These are phyloP conservation scores for Oncorhynchus keta DNA, from an alignment of 2,113 vertebrate genomes.

Conservation along the genomic window DNA sequence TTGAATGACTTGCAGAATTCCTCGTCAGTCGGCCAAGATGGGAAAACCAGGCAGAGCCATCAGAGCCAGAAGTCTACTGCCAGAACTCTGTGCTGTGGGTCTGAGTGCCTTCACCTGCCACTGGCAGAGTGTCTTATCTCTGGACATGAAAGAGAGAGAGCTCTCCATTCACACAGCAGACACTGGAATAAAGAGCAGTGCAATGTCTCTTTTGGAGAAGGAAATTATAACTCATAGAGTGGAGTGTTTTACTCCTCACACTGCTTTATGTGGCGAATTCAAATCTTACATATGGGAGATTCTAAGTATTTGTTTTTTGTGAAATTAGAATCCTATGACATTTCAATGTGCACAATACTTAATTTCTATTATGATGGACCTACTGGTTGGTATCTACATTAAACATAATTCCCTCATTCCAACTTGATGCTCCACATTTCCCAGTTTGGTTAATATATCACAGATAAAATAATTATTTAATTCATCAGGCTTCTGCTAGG, in stretches of 20 bases:
- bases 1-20: slow-evolving; percentile 58
- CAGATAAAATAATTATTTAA: slow-evolving; percentile 46
- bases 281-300: background rate
- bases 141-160: slow-evolving; percentile 42
- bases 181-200: slow-evolving; percentile 21
- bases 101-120: slow-evolving; percentile 48
- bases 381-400: slow-evolving; percentile 18
- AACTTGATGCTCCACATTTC: slow-evolving; percentile 20
- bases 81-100: slow-evolving; percentile 19
- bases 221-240: background rate
- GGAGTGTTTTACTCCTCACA: slow-evolving; percentile 15
- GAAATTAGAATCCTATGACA: background rate
- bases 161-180: slow-evolving; percentile 19
- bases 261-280: background rate
- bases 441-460: slow-evolving; percentile 43
- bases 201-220: slow-evolving; percentile 27
- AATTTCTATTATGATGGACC: slow-evolving; percentile 7
- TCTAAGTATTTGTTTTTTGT: background rate
- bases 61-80: slow-evolving; percentile 28
- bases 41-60: slow-evolving; percentile 24
- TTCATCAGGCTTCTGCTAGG: slow-evolving; percentile 55
- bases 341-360: background rate
- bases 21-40: slow-evolving; percentile 43
- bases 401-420: slow-evolving; percentile 1
- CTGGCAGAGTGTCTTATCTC: slow-evolving; percentile 13